Evolutionary conservation across 1,140 invertebrate genomes (phyloP).

Genomic region (Panonychus citri): DNA sequence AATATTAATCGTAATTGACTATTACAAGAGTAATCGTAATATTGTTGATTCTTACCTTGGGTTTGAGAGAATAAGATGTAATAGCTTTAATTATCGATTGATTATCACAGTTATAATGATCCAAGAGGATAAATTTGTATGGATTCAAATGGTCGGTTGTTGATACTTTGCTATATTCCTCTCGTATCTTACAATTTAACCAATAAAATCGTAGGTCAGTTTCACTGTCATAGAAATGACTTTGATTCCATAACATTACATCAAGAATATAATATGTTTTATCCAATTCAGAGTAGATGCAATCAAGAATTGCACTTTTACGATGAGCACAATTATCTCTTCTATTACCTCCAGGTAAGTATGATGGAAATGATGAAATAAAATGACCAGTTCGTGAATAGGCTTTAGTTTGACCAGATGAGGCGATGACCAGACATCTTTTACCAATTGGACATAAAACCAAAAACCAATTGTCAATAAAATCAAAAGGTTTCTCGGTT

Average conservation of each 20-base stretch:
- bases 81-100: too few relatives aligned
- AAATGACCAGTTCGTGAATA: constrained; percentile 42
- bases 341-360: constrained; percentile 46
- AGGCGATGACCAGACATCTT: constrained; percentile 47
- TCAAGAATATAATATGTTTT: constrained; percentile 53
- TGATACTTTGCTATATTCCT: constrained; percentile 28
- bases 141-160: constrained; percentile 24
- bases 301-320: constrained; percentile 38
- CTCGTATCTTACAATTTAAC: constrained; percentile 33
- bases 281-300: constrained; percentile 38
- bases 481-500: constrained; percentile 51
- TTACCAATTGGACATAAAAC: constrained; percentile 57
- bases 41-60: too few relatives aligned
- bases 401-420: constrained; percentile 40
- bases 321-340: constrained; percentile 11
- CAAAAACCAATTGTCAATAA: constrained; percentile 51
- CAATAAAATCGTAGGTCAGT: constrained; percentile 53
- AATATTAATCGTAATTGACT: too few relatives aligned
- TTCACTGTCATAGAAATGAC: constrained; percentile 48
- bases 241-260: constrained; percentile 53
- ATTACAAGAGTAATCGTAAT: too few relatives aligned
- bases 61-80: too few relatives aligned
- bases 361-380: constrained; percentile 33
- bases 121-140: constrained; percentile 28
- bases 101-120: constrained; percentile 13